Evolutionary conservation across 2,888 invertebrate genomes (phyloP).

Genomic region (Plebejus argus): DNA sequence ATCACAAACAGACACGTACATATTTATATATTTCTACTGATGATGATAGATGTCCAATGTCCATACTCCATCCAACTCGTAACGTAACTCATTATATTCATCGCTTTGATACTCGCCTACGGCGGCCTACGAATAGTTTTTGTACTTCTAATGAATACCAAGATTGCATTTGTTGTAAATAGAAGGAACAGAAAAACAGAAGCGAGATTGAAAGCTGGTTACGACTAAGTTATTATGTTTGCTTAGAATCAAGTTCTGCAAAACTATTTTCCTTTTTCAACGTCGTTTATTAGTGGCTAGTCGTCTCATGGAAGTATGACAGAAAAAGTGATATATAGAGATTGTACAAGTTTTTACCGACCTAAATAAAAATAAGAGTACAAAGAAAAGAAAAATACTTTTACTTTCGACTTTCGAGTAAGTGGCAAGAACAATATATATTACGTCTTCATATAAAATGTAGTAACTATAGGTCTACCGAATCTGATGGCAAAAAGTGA

Average conservation of each 20-base stretch:
- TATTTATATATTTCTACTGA: too few relatives aligned
- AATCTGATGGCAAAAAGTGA: too few relatives aligned
- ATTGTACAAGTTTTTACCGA: background rate
- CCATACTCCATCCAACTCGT: background rate
- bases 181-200: background rate
- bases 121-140: slow-evolving; percentile 3
- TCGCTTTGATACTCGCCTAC: slow-evolving; percentile 13
- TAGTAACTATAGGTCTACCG: too few relatives aligned
- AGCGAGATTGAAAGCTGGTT: background rate
- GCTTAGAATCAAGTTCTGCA: background rate
- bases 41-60: background rate
- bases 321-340: background rate
- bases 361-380: background rate
- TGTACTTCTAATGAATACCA: background rate
- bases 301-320: background rate
- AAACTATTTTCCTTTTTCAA: background rate
- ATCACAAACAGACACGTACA: too few relatives aligned
- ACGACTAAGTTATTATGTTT: background rate
- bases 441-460: background rate
- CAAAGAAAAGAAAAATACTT: background rate
- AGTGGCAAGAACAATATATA: background rate
- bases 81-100: slow-evolving; percentile 4
- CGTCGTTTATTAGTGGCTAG: background rate
- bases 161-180: slow-evolving; percentile 5
- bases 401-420: background rate